Percentiles rank a stretch among this genome's conserved stretches.
Conservation (phyloP, 2,113 vertebrate genomes). For the Sphyrna mokarran region DNA sequence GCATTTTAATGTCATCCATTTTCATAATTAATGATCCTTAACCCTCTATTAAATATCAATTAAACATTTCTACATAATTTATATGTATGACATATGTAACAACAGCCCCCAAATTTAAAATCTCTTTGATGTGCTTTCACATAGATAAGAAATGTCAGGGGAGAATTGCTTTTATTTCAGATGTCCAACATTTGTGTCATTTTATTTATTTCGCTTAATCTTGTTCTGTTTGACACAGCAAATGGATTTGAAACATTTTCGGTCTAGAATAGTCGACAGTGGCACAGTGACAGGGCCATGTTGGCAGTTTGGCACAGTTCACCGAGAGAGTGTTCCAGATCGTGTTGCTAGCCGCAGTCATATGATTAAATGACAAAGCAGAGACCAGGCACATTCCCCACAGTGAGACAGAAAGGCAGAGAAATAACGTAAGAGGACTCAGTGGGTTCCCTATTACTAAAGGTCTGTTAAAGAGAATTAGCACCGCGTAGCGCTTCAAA, state of each 20-base stretch:
- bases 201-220: neutral
- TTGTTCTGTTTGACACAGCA: neutral
- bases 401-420: neutral
- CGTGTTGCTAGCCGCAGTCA: neutral
- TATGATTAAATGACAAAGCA: neutral
- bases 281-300: neutral
- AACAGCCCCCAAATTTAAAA: neutral
- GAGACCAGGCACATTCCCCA: neutral
- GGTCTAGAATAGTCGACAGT: neutral
- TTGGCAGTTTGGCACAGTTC: neutral
- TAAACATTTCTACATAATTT: conserved; percentile 4
- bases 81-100: neutral
- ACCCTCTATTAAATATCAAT: conserved; percentile 14
- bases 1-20: conserved; percentile 1
- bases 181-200: neutral
- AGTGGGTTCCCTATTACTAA: neutral
- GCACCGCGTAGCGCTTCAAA: neutral
- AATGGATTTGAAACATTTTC: neutral
- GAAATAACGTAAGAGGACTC: neutral
- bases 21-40: conserved; percentile 28
- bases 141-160: neutral
- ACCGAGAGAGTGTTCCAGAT: neutral
- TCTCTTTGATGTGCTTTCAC: neutral
- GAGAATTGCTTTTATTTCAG: neutral
- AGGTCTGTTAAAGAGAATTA: neutral